Evolutionary conservation across 2,888 invertebrate genomes (phyloP), one percentile per base, ranked within the genome.

Genomic region (Synergus itoensis): DNA sequence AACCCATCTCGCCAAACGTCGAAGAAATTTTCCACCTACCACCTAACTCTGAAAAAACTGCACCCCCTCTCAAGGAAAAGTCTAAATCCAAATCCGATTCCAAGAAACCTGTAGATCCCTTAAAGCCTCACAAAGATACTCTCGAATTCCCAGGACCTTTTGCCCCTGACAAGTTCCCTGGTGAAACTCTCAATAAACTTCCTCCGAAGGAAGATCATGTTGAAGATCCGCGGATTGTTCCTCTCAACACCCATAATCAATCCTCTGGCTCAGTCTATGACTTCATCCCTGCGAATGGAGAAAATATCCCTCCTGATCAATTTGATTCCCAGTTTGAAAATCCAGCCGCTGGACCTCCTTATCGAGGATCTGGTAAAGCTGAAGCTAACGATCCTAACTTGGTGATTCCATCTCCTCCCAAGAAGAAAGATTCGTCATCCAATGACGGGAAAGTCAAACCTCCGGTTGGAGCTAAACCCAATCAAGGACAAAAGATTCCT

Each of bases 11-110:
- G 48, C 89, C 90, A 12, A 89, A 84, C 36, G 83, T 90, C 18
- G 91, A 90, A 62, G 87, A 92, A 36, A 84, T 91, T n/a, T 91
- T 92, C 77, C 90, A 89, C 77, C 84, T 91, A 41, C 80, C 84
- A 7, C 60, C 79, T 43, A 84, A 86, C 48, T 57, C 83, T 8
- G 89, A 91, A 76, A 89, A 88, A 41, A 82, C 82, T 1, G 78
- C 84, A 3, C 83, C 87, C 9, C 82, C 86, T 5, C 53, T 84
- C 0, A 89, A 89, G 80, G 89, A 89, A 28, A 91, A 91, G 78
- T 84, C 86, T 0, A 90, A 90, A 77, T 83, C 88, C 0, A 92
- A 92, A 78, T 80, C 85, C 0, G 92, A 92, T 9, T 79, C 85
- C 4, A 92, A 91, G 79, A 92, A 92, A 63, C 90, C 91, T 1